Evolutionary conservation across 2,113 vertebrate genomes (phyloP), one percentile per base, ranked within the genome.

Genomic region (Xenopus tropicalis): DNA sequence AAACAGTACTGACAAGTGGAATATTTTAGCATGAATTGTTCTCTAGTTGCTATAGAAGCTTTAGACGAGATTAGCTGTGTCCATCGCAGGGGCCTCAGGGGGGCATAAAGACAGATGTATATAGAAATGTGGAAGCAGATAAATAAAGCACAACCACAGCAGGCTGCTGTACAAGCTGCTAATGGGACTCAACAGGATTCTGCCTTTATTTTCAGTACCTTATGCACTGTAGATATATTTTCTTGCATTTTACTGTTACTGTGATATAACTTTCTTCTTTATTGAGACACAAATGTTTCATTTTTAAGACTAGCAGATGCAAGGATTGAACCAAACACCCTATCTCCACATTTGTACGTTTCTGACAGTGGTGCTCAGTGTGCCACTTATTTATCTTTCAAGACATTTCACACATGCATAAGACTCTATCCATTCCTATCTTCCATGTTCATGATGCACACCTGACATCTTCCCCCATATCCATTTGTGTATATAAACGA

Each of bases 61-160:
- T 66, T 66, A 66, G 42, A 66, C 21, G 4, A 66, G 64, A 66
- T 66, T 65, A 66, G 21, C 43, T 43, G 20, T 48, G 64, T 66
- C 64, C 64, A 66, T 66, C 29, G 10, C 44, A 7, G 21, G 64
- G 14, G 64, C 24, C 64, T 48, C 44, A 48, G 64, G 64, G 64
- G 64, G 14, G 14, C n/a, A 66, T 66, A 66, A 66, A 66, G 43
- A 21, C 64, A 66, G 64, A 66, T 66, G 44, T 21, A 48, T 51
- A 48, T 43, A 51, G 43, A 48, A 43, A 46, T 51, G 11, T 9
- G 6, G 51, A 66, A 46, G 64, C 44, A 43, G 43, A 44, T 51
- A 16, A 21, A 51, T 7, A 43, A 43, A 43, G 44, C 64, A 66
- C 64, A 43, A 23, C 14, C 43, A 66, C 21, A 48, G 64, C 42